Percentiles rank a stretch among this genome's conserved stretches.
Conservation (phyloP, 2,113 vertebrate species). For the Gasterosteus aculeatus region DNA sequence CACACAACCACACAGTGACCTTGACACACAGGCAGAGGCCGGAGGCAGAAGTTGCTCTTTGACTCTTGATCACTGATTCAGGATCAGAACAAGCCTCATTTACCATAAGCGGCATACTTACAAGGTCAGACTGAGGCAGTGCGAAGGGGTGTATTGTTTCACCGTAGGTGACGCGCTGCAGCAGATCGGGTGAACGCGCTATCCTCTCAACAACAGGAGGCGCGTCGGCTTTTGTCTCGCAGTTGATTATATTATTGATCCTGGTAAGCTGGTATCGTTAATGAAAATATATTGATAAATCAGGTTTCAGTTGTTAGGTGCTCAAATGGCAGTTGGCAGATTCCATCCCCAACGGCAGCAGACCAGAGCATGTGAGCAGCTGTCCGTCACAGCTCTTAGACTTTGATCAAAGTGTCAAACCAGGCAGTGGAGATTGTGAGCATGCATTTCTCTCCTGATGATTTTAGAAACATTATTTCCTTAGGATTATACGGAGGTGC, state of each 20-base stretch:
- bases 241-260: too few relatives aligned
- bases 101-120: conserved; percentile 17
- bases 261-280: too few relatives aligned
- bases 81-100: conserved; percentile 32
- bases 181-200: not conserved
- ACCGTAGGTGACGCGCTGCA: conserved; percentile 3
- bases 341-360: too few relatives aligned
- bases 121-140: conserved; percentile 19
- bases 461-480: too few relatives aligned
- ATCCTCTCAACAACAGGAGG: not conserved
- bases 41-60: conserved; percentile 49
- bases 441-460: too few relatives aligned
- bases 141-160: not conserved
- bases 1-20: conserved; percentile 45
- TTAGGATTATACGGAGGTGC: too few relatives aligned
- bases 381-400: too few relatives aligned
- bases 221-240: not conserved
- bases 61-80: conserved; percentile 52
- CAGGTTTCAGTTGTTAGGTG: too few relatives aligned
- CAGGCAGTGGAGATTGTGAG: not conserved
- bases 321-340: too few relatives aligned
- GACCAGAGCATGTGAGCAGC: too few relatives aligned
- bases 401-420: not conserved
- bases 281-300: not conserved
- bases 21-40: conserved; percentile 45